Evolutionary conservation across 2,113 vertebrate species (phyloP).

Genomic region (Pitta sordida): DNA sequence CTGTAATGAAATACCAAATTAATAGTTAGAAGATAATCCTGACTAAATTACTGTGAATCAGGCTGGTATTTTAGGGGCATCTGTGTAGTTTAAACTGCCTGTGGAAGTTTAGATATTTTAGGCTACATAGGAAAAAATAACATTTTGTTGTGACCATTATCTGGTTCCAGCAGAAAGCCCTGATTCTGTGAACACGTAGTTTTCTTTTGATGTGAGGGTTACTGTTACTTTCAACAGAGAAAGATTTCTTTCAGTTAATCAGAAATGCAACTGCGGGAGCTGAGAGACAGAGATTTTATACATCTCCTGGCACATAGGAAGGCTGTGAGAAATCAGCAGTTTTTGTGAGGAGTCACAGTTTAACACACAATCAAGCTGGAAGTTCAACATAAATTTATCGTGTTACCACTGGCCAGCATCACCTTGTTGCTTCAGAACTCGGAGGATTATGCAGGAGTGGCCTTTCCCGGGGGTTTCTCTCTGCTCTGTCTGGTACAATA

Average conservation of each 20-base stretch:
- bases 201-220: neutral
- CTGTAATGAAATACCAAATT: constrained; percentile 30
- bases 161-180: neutral
- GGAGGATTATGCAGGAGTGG: neutral
- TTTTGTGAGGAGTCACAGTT: constrained; percentile 42
- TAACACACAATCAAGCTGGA: constrained; percentile 50
- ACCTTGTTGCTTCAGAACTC: neutral
- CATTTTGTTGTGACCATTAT: neutral
- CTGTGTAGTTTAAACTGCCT: neutral
- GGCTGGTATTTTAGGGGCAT: neutral
- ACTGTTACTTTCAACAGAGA: neutral
- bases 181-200: neutral
- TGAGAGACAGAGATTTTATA: neutral
- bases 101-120: neutral
- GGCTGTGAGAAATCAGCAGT: neutral
- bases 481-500: neutral
- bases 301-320: neutral
- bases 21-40: constrained; percentile 5
- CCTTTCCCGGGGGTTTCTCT: constrained; percentile 17
- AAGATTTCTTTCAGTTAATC: neutral
- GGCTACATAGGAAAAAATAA: neutral
- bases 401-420: neutral
- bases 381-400: constrained; percentile 37
- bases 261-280: neutral
- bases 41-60: neutral